Evolutionary conservation across 92 coral and sea anemone species (phyloP).

Genomic region (Epizoanthus rinbou): DNA sequence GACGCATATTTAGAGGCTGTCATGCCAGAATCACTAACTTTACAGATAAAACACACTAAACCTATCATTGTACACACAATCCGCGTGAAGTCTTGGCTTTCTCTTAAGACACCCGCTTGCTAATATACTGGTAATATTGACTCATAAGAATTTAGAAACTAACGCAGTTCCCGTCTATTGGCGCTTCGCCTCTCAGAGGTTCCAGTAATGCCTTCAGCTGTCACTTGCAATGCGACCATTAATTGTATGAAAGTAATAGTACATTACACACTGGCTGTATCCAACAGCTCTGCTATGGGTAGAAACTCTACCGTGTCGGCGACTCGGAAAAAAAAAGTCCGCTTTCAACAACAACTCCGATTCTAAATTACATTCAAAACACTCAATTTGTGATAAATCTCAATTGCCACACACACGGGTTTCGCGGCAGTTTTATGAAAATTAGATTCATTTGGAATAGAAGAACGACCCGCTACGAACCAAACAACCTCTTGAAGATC

Average conservation of each 20-base stretch:
- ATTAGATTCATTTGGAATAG: conserved; percentile 16
- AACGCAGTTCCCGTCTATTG: background rate
- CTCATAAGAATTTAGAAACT: background rate
- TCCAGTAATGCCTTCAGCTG: background rate
- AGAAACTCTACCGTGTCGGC: background rate
- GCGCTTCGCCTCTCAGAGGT: background rate
- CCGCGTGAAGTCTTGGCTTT: background rate
- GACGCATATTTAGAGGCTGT: too few species aligned
- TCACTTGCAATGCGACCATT: conserved; percentile 25
- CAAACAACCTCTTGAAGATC: background rate
- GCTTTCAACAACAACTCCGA: background rate
- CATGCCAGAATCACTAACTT: background rate
- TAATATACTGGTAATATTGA: background rate
- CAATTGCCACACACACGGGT: conserved; percentile 22
- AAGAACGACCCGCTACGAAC: background rate
- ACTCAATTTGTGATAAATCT: conserved; percentile 24
- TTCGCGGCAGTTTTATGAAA: conserved; percentile 33
- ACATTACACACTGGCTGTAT: background rate
- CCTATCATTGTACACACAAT: background rate
- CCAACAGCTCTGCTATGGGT: background rate
- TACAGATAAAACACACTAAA: background rate
- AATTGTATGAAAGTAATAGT: conserved; percentile 30
- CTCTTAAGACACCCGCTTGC: background rate
- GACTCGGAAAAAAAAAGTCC: background rate
- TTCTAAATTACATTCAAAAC: background rate